These are phyloP conservation scores for Drosophila repleta DNA, from an alignment of 1,140 invertebrate species.

Conservation along the genomic window DNA sequence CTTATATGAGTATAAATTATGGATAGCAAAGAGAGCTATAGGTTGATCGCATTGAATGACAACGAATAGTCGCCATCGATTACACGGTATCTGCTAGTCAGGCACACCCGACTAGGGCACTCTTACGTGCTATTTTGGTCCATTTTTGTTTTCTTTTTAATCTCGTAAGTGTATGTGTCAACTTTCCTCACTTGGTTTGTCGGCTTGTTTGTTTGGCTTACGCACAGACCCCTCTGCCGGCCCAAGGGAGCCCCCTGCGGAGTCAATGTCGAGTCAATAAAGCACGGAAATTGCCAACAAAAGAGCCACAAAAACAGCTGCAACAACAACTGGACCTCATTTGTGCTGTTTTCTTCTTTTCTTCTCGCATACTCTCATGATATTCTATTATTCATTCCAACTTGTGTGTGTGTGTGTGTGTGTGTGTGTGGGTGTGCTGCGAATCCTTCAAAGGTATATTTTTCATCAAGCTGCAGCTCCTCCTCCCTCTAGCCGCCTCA, in stretches of 20 bases:
- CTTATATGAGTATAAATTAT: too few species aligned
- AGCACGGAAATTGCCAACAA: constrained; percentile 62
- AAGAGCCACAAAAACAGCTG: constrained; percentile 46
- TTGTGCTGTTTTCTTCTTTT: constrained; percentile 55
- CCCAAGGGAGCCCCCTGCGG: constrained; percentile 15
- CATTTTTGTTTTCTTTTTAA: constrained; percentile 57
- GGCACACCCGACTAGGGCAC: not conserved
- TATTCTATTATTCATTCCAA: constrained; percentile 79
- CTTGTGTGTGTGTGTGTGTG: constrained; percentile 42
- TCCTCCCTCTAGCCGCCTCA: constrained; percentile 6
- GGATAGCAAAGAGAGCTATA: too few species aligned
- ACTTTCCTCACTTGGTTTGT: constrained; percentile 73
- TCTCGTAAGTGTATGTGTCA: constrained; percentile 79
- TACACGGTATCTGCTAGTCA: not conserved
- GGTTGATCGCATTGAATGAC: too few species aligned
- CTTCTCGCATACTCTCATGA: constrained; percentile 53
- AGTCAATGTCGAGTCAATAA: constrained; percentile 56
- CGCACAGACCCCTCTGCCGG: constrained; percentile 41
- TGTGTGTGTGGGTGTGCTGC: constrained; percentile 28
- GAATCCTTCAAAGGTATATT: constrained; percentile 70
- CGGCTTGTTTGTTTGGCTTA: constrained; percentile 51
- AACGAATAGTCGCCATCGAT: too few species aligned
- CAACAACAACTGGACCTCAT: constrained; percentile 48
- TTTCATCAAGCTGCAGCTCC: constrained; percentile 54
- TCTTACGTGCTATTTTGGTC: not conserved